Conservation (phyloP, 2,113 vertebrate genomes). For the Cynopterus brachyotis region DNA sequence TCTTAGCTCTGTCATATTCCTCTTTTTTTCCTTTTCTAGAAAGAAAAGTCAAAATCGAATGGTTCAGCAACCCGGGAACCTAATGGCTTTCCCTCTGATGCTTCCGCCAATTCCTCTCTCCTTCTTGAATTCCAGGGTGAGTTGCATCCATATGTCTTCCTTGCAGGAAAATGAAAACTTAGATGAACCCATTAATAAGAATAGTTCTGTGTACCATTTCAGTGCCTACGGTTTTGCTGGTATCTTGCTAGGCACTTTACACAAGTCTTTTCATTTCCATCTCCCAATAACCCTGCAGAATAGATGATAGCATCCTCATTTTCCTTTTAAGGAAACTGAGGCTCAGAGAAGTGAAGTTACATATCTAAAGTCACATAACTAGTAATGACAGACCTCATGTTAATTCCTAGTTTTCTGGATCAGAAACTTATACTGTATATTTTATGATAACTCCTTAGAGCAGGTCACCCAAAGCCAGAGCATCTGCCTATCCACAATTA, state of each 20-base stretch:
- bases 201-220: background rate
- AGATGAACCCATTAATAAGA: background rate
- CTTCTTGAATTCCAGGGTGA: constrained; percentile 96
- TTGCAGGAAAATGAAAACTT: background rate
- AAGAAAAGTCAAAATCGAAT: constrained; percentile 92
- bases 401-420: background rate
- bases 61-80: constrained; percentile 85
- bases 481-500: background rate
- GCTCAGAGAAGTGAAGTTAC: background rate
- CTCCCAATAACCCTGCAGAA: background rate
- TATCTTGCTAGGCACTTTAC: background rate
- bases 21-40: constrained; percentile 82
- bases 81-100: constrained; percentile 89
- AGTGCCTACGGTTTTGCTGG: background rate
- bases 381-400: background rate
- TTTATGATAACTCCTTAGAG: background rate
- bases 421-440: background rate
- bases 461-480: background rate
- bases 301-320: background rate
- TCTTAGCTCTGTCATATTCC: constrained; percentile 54
- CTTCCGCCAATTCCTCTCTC: constrained; percentile 91
- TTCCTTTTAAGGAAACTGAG: background rate
- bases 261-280: background rate
- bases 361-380: background rate
- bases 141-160: constrained; percentile 53